A percentile compares a stretch with the other conserved stretches of the same genome.
phyloP scores from a whole-genome alignment of 92 coral and sea anemone genomes.

The Siderastrea siderea region DNA sequence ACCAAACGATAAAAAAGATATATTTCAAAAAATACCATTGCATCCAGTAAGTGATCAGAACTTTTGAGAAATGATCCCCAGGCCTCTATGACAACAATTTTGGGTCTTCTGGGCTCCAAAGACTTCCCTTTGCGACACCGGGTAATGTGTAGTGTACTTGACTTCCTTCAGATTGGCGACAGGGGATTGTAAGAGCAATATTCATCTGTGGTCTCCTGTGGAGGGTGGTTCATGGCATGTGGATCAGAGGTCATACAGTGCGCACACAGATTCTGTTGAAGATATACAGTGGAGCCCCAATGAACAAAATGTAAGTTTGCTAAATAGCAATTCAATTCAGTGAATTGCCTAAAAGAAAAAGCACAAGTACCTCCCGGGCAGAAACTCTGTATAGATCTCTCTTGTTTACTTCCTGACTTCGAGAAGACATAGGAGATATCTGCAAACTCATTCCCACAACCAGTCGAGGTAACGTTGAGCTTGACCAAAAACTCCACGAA shows the following conservation, averaged over 20 bases:
- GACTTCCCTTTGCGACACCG: not conserved
- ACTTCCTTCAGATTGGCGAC: constrained; percentile 76
- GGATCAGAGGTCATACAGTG: constrained; percentile 89
- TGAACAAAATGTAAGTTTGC: constrained; percentile 86
- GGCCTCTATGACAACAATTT: too few relatives aligned
- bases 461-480: too few relatives aligned
- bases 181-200: constrained; percentile 93
- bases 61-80: not conserved
- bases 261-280: constrained; percentile 96
- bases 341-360: not conserved
- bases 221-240: constrained; percentile 97
- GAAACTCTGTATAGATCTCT: too few relatives aligned
- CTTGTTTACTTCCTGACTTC: too few relatives aligned
- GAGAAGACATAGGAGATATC: too few relatives aligned
- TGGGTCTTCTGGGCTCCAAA: too few relatives aligned
- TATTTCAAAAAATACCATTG: too few relatives aligned
- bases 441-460: too few relatives aligned
- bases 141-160: not conserved
- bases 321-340: not conserved
- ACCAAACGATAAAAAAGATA: too few relatives aligned
- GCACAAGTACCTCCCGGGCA: too few relatives aligned
- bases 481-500: too few relatives aligned
- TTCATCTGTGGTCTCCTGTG: constrained; percentile 92
- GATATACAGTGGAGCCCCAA: constrained; percentile 99
- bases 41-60: too few relatives aligned